phyloP scores from a whole-genome alignment of 2,888 invertebrate species.

The Xestia ashworthii region DNA sequence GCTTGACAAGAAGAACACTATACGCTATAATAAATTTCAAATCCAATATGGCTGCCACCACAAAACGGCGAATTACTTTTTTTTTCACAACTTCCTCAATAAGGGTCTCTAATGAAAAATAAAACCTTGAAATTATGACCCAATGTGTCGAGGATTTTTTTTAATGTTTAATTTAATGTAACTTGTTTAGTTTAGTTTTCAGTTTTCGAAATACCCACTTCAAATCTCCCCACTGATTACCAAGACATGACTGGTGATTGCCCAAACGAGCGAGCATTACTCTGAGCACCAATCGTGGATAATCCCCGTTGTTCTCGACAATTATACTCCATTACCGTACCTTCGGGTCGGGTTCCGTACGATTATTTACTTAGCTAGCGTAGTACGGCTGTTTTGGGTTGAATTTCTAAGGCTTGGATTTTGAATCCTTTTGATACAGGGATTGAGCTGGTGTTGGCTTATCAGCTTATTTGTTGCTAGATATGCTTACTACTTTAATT shows the following conservation, averaged over 20 bases:
- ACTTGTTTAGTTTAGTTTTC: too few species aligned
- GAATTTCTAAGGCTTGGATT: conserved; percentile 34
- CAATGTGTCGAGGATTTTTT: too few species aligned
- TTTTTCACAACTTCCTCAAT: too few species aligned
- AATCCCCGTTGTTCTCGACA: conserved; percentile 43
- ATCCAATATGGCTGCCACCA: too few species aligned
- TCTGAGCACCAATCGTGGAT: conserved; percentile 38
- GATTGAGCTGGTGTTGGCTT: neutral
- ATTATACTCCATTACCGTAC: conserved; percentile 48
- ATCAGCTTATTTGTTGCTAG: neutral
- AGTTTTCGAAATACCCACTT: neutral
- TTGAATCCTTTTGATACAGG: conserved; percentile 11
- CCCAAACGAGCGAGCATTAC: conserved; percentile 39
- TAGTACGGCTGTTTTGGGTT: conserved; percentile 8
- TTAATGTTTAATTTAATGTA: too few species aligned
- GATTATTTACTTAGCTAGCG: conserved; percentile 27
- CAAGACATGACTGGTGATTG: conserved; percentile 17
- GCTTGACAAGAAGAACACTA: too few species aligned
- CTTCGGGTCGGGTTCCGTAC: conserved; percentile 25
- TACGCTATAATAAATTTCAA: too few species aligned
- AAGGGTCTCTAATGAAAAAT: too few species aligned
- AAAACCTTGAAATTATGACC: too few species aligned
- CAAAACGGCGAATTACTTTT: too few species aligned
- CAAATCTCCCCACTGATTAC: conserved; percentile 8
- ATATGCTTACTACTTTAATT: neutral